phyloP scores from a whole-genome alignment of 2,113 vertebrate genomes.

The Otolemur garnettii region DNA sequence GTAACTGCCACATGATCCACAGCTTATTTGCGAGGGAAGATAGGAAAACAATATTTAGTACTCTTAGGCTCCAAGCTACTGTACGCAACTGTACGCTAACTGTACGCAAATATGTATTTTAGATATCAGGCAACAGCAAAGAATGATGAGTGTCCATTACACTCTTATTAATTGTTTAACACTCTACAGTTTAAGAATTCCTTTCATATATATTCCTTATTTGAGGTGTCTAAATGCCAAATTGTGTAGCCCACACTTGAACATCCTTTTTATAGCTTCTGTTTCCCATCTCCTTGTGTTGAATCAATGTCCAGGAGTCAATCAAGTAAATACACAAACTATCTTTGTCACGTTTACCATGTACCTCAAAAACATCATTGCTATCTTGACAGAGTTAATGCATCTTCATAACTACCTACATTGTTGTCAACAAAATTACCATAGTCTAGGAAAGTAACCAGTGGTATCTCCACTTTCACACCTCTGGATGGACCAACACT shows the following conservation, averaged over 20 bases:
- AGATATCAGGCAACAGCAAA: neutral
- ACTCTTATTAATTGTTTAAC: neutral
- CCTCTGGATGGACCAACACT: neutral
- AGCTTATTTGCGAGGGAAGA: neutral
- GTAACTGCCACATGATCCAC: neutral
- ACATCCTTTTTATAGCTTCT: neutral
- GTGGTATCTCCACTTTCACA: neutral
- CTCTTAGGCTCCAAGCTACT: neutral
- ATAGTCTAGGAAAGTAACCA: neutral
- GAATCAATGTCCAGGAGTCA: neutral
- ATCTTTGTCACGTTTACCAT: neutral
- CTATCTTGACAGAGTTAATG: neutral
- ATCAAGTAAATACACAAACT: neutral
- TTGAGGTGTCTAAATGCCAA: neutral
- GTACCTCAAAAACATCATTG: neutral
- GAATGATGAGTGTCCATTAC: neutral
- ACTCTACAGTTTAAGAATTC: neutral
- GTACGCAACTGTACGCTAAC: neutral
- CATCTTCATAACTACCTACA: neutral
- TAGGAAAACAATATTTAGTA: neutral
- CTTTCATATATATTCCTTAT: neutral
- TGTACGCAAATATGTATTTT: neutral
- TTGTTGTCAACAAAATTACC: neutral
- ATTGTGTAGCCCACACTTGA: neutral
- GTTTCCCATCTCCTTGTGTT: neutral